Conservation (phyloP, 2,888 invertebrate species). For the Lochmaea capreae region DNA sequence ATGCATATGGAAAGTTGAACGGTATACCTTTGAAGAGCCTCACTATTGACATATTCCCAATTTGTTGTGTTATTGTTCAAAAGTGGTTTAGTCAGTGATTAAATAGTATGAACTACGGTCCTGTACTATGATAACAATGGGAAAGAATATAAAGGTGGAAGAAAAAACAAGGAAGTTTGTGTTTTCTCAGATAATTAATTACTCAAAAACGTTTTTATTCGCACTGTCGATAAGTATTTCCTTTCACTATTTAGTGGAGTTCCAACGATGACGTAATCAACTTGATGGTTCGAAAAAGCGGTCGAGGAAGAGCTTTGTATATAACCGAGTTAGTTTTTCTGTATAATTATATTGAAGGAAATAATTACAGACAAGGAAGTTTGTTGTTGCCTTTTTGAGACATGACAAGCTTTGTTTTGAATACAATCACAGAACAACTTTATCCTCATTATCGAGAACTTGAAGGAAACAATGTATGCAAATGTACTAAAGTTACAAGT, state of each 20-base stretch:
- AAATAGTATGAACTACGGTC: neutral
- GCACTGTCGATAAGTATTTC: conserved; percentile 30
- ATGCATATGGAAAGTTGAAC: no score
- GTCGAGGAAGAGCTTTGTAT: conserved; percentile 15
- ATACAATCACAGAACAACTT: no score
- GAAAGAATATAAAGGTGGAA: conserved; percentile 11
- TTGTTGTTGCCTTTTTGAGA: conserved; percentile 2
- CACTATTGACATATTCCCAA: no score
- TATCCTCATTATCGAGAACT: no score
- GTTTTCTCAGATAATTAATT: conserved; percentile 31
- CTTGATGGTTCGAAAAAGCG: conserved; percentile 26
- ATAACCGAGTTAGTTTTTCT: conserved; percentile 23
- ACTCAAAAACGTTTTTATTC: conserved; percentile 28
- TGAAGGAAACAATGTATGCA: no score
- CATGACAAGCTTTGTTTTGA: no score
- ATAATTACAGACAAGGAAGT: conserved; percentile 21
- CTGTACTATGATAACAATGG: neutral
- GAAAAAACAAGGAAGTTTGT: conserved; percentile 22
- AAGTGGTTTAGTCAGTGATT: no score
- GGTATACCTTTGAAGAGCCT: no score
- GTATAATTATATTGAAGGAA: conserved; percentile 24
- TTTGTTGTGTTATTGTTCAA: neutral
- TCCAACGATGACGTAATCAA: conserved; percentile 29
- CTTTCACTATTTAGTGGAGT: conserved; percentile 27
- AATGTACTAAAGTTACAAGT: no score